phyloP scores from a whole-genome alignment of 2,888 invertebrate genomes.

The Scaptomyza polygonia region DNA sequence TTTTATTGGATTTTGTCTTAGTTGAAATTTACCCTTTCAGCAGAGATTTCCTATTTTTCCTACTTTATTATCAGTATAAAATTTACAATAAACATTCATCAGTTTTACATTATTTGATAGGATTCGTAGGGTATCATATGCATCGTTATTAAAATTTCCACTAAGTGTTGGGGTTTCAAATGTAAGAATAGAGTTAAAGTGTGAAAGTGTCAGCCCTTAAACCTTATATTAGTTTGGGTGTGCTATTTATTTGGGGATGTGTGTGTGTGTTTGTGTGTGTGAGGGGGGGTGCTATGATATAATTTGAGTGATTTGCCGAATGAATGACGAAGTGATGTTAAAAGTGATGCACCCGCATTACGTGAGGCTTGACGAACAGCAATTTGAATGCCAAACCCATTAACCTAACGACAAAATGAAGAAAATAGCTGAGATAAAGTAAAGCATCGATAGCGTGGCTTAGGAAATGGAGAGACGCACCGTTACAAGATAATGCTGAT shows the following conservation, averaged over 20 bases:
- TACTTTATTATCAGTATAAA: too few species aligned
- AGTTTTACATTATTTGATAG: too few species aligned
- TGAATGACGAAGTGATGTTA: too few species aligned
- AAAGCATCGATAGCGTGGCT: too few species aligned
- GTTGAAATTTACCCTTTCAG: too few species aligned
- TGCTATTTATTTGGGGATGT: not conserved
- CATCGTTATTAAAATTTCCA: too few species aligned
- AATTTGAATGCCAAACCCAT: slow-evolving; percentile 24
- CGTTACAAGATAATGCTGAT: slow-evolving; percentile 38
- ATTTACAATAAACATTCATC: too few species aligned
- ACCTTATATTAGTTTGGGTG: slow-evolving; percentile 30
- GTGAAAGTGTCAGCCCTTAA: not conserved
- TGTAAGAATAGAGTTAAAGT: slow-evolving; percentile 28
- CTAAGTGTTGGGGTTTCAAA: slow-evolving; percentile 21
- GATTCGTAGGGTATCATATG: not conserved
- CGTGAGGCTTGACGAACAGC: slow-evolving; percentile 40
- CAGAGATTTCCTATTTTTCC: too few species aligned
- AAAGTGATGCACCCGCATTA: slow-evolving; percentile 12
- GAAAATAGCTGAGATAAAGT: slow-evolving; percentile 5
- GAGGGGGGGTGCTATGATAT: slow-evolving; percentile 7
- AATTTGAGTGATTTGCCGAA: slow-evolving; percentile 42
- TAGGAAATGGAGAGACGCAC: too few species aligned
- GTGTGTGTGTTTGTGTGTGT: not conserved
- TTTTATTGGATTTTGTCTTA: too few species aligned
- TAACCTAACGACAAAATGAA: not conserved